These are phyloP conservation scores for Catalaphyllia jardinei DNA, from an alignment of 64 coral and sea anemone genomes.

Conservation along the genomic window DNA sequence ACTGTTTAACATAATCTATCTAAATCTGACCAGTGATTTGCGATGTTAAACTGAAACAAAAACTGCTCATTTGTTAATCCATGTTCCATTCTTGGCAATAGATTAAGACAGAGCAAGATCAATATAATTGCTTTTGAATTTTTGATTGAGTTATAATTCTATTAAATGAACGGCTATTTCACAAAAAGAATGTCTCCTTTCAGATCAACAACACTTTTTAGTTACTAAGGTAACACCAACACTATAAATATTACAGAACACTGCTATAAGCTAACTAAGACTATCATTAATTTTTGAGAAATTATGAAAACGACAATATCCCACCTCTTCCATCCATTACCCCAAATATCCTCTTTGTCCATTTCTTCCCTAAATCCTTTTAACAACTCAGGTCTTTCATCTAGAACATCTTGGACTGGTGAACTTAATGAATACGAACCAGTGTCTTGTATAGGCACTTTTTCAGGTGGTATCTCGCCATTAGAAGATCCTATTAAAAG, in stretches of 20 bases:
- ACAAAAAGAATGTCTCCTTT: no score
- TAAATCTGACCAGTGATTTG: no score
- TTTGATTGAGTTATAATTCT: no score
- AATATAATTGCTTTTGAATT: no score
- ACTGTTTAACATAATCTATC: no score
- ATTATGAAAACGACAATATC: not conserved
- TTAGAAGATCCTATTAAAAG: not conserved
- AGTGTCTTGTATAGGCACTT: conserved; percentile 22
- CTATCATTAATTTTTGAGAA: not conserved
- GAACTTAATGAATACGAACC: not conserved
- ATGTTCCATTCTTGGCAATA: not conserved
- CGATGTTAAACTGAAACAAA: no score
- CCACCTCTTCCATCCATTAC: conserved; percentile 62
- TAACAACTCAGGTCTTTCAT: not conserved
- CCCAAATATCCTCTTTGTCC: conserved; percentile 50
- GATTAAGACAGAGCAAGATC: no score
- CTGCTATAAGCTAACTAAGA: not conserved
- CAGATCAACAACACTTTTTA: no score
- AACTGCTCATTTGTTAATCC: not conserved
- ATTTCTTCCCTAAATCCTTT: not conserved
- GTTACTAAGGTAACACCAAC: no score
- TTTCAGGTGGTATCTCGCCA: not conserved
- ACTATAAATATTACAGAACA: no score
- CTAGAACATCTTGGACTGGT: conserved; percentile 31
- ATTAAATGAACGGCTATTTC: no score